Evolutionary conservation across 2,797 vertebrate genomes (phyloP).

Genomic region (Dromococcyx pavoninus): DNA sequence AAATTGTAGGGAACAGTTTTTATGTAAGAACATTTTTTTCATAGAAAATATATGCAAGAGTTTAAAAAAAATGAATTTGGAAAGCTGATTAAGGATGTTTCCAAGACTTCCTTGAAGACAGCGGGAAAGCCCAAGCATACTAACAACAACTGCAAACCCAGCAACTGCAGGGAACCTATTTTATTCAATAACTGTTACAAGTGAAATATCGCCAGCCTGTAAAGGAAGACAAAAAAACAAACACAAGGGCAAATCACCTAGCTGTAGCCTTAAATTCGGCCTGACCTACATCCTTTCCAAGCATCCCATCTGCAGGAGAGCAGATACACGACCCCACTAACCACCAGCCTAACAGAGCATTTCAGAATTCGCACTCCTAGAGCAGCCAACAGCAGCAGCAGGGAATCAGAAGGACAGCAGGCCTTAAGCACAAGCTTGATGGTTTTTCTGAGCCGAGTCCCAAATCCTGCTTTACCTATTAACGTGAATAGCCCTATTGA

Average conservation of each 20-base stretch:
- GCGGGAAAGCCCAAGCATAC: not conserved
- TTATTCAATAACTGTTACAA: not conserved
- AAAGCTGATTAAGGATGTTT: not conserved
- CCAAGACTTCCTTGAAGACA: not conserved
- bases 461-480: slow-evolving; percentile 5
- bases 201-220: not conserved
- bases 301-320: not conserved
- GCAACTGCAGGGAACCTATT: not conserved
- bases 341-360: not conserved
- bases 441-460: not conserved
- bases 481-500: slow-evolving; percentile 59
- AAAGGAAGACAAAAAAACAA: not conserved
- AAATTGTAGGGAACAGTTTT: not conserved
- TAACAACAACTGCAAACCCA: not conserved
- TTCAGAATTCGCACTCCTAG: not conserved
- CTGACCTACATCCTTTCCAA: not conserved
- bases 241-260: not conserved
- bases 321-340: not conserved
- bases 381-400: not conserved
- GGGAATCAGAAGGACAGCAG: not conserved
- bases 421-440: not conserved
- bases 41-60: not conserved
- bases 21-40: not conserved
- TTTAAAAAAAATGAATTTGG: not conserved
- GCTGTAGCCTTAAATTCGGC: not conserved